A percentile compares a stretch with the other conserved stretches of the same genome.
Evolutionary conservation across 2,888 invertebrate species (phyloP).

Genomic region (Cheilosia pagana): DNA sequence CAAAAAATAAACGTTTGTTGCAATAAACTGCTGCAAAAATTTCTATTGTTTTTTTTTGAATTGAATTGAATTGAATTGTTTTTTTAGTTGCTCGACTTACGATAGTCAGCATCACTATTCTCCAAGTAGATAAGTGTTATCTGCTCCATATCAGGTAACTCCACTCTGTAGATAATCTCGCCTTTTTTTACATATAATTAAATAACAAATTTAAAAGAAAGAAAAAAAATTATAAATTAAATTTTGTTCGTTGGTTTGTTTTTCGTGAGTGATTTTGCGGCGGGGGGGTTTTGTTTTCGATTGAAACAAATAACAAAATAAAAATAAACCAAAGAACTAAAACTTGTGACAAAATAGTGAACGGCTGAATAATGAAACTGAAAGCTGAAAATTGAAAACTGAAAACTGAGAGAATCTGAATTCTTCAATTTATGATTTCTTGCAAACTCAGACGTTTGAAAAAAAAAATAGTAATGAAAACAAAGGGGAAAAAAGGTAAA

Average conservation of each 20-base stretch:
- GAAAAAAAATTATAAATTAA: slow-evolving; percentile 75
- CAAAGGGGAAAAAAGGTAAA: slow-evolving; percentile 1
- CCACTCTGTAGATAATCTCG: slow-evolving; percentile 96
- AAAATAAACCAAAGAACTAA: slow-evolving; percentile 18
- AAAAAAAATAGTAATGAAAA: background rate
- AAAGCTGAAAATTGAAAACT: slow-evolving; percentile 44
- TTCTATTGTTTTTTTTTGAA: slow-evolving; percentile 74
- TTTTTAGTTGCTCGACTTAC: slow-evolving; percentile 83
- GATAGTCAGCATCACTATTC: slow-evolving; percentile 87
- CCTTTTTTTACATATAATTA: slow-evolving; percentile 84
- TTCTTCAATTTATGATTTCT: slow-evolving; percentile 44
- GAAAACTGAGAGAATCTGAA: slow-evolving; percentile 49
- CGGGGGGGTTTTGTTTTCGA: slow-evolving; percentile 68
- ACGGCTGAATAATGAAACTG: slow-evolving; percentile 58
- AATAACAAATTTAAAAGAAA: slow-evolving; percentile 75
- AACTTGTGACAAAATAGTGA: slow-evolving; percentile 61
- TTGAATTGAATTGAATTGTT: slow-evolving; percentile 66
- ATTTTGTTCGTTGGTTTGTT: slow-evolving; percentile 72
- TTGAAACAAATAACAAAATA: slow-evolving; percentile 61
- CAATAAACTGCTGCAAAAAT: slow-evolving; percentile 68
- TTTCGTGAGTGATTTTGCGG: slow-evolving; percentile 69
- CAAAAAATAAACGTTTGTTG: slow-evolving; percentile 57
- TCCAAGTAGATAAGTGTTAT: slow-evolving; percentile 97
- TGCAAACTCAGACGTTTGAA: slow-evolving; percentile 21
- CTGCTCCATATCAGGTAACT: slow-evolving; percentile 96